Evolutionary conservation across 2,113 vertebrate species (phyloP).

Genomic region (Tricholaema leucomelas): DNA sequence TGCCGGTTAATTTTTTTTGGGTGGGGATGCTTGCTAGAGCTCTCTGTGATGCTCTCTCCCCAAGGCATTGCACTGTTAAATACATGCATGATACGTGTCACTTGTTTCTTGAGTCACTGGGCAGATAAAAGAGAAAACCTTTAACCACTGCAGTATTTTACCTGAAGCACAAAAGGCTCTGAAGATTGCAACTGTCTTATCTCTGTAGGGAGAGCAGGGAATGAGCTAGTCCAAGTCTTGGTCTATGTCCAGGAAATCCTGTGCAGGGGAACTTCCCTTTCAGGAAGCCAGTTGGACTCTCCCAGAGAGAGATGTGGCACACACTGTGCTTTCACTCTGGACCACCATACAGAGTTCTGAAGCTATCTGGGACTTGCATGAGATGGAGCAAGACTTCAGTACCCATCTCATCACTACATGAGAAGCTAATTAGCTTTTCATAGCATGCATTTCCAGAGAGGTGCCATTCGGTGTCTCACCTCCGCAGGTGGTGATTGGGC

Average conservation of each 20-base stretch:
- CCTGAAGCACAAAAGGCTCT: neutral
- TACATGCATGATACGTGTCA: fast-evolving
- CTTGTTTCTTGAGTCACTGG: neutral
- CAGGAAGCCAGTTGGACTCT: neutral
- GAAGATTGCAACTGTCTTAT: neutral
- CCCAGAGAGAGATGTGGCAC: neutral
- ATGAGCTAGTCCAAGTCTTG: neutral
- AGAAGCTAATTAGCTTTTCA: neutral
- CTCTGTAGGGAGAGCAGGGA: neutral
- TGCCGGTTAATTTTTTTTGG: neutral
- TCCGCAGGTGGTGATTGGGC: neutral
- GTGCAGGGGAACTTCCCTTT: neutral
- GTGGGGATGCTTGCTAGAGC: neutral
- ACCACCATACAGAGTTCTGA: neutral
- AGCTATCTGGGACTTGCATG: neutral
- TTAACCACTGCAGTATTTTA: neutral
- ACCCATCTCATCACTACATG: fast-evolving
- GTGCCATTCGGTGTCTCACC: neutral
- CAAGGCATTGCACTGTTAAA: fast-evolving
- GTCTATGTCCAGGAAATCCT: neutral
- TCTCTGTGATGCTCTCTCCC: neutral
- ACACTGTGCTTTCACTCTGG: neutral
- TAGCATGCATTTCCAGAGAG: neutral
- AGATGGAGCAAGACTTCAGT: neutral
- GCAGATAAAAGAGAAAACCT: neutral